Evolutionary conservation across 2,888 invertebrate species (phyloP).

Genomic region (Campoletis raptor): DNA sequence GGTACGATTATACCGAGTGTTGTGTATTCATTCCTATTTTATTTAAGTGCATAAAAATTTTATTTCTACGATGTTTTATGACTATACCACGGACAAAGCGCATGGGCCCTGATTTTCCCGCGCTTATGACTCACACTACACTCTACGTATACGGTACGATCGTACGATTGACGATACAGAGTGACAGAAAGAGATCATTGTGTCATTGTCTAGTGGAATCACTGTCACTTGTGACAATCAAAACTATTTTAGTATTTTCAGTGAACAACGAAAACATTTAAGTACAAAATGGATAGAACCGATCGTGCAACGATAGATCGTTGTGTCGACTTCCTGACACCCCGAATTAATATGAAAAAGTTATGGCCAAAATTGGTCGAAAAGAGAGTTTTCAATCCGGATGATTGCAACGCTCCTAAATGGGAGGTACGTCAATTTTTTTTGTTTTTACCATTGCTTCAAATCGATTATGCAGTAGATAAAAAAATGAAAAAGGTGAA

Average conservation of each 20-base stretch:
- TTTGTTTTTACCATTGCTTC: neutral
- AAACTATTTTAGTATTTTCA: neutral
- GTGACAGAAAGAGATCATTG: neutral
- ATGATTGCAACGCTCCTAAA: constrained; percentile 78
- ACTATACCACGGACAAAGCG: neutral
- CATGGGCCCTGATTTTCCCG: neutral
- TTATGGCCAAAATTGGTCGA: constrained; percentile 80
- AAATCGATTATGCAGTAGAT: neutral
- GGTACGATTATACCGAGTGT: neutral
- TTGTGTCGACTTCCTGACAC: constrained; percentile 72
- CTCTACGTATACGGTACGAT: neutral
- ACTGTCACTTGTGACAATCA: neutral
- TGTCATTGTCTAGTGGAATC: neutral
- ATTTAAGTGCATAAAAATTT: neutral
- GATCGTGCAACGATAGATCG: constrained; percentile 76
- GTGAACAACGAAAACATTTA: neutral
- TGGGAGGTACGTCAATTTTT: constrained; percentile 77
- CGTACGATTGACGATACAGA: neutral
- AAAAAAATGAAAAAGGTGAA: neutral
- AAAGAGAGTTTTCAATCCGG: constrained; percentile 77
- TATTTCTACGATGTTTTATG: neutral
- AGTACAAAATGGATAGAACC: constrained; percentile 75
- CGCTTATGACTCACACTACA: neutral
- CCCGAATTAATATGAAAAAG: constrained; percentile 72
- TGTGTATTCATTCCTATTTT: neutral